Conservation (phyloP, 1,140 invertebrate species). For the Drosophila grimshawi region DNA sequence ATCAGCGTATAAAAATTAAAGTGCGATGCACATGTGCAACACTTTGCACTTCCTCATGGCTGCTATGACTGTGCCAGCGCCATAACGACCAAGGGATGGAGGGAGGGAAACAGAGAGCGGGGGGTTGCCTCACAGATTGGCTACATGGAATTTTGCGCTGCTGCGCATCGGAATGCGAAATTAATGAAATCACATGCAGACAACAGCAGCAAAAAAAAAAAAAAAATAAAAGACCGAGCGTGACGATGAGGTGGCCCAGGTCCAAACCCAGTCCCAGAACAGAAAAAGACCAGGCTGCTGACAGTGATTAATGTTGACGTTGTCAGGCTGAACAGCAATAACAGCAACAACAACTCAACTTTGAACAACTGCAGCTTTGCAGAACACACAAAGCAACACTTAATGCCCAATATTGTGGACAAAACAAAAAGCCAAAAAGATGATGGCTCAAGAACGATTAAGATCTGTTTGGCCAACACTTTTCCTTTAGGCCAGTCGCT, state of each 20-base stretch:
- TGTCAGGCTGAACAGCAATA: conserved; percentile 36
- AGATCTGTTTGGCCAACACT: conserved; percentile 47
- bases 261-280: conserved; percentile 17
- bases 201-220: conserved; percentile 11
- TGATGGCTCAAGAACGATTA: conserved; percentile 27
- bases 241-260: conserved; percentile 72
- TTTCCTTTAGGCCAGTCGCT: conserved; percentile 32
- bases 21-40: conserved; percentile 77
- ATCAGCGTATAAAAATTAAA: conserved; percentile 72
- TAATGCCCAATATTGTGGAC: conserved; percentile 43
- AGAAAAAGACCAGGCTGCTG: conserved; percentile 34
- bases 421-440: conserved; percentile 1
- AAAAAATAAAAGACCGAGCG: conserved; percentile 15
- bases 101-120: too few species aligned
- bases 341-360: conserved; percentile 9
- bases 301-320: conserved; percentile 76
- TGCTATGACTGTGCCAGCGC: conserved; percentile 20
- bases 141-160: conserved; percentile 69
- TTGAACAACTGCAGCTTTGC: conserved; percentile 7
- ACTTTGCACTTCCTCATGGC: conserved; percentile 78
- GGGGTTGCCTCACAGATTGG: neutral
- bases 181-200: conserved; percentile 80
- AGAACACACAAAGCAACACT: conserved; percentile 33
- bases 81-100: too few species aligned
- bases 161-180: conserved; percentile 79